phyloP scores from a whole-genome alignment of 2,888 invertebrate species.

The Drosophila hamatofila region DNA sequence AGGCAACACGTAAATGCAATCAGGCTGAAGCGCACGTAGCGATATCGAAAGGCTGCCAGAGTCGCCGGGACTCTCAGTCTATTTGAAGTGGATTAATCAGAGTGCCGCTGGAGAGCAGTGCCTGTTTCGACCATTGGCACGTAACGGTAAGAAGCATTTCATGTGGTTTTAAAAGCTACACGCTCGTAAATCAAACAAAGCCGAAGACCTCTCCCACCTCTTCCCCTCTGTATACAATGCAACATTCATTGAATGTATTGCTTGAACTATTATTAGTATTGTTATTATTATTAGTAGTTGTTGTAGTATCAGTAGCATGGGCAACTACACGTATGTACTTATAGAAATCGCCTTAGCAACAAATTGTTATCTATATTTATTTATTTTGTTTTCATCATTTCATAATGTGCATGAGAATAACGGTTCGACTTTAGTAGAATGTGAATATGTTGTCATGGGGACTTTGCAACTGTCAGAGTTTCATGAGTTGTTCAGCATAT shows the following conservation, averaged over 20 bases:
- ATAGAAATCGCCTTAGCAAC: conserved; percentile 34
- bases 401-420: neutral
- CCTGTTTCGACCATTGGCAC: conserved; percentile 45
- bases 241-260: conserved; percentile 24
- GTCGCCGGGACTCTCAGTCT: conserved; percentile 13
- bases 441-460: neutral
- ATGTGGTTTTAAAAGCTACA: conserved; percentile 39
- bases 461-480: conserved; percentile 14
- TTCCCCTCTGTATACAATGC: neutral
- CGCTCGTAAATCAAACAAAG: conserved; percentile 53
- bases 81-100: conserved; percentile 75
- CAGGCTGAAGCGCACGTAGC: conserved; percentile 65
- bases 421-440: neutral
- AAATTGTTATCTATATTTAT: conserved; percentile 19
- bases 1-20: conserved; percentile 75
- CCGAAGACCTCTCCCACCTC: neutral
- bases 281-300: neutral
- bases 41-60: conserved; percentile 59
- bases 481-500: neutral
- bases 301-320: conserved; percentile 13
- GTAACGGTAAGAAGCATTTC: conserved; percentile 53
- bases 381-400: neutral
- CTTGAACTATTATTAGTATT: conserved; percentile 17
- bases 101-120: conserved; percentile 32
- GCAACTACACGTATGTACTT: conserved; percentile 5